Conservation (phyloP, 2,797 vertebrate species). For the Anableps anableps region DNA sequence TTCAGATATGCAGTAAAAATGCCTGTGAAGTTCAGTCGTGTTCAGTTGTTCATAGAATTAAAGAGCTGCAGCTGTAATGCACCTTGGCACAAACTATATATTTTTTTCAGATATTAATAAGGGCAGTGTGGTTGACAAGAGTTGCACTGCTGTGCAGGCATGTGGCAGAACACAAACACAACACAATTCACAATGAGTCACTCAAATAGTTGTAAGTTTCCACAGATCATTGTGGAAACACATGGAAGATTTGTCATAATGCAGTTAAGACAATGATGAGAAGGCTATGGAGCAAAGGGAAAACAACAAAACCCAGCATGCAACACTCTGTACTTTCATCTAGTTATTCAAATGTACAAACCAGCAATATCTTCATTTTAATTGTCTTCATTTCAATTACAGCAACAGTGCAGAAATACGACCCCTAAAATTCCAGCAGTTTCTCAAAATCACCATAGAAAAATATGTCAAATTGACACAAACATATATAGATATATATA, state of each 20-base stretch:
- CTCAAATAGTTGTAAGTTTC: conserved; percentile 53
- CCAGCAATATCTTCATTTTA: conserved; percentile 65
- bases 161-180: conserved; percentile 66
- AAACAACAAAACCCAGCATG: conserved; percentile 69
- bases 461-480: conserved; percentile 76
- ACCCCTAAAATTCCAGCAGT: conserved; percentile 71
- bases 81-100: conserved; percentile 75
- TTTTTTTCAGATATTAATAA: conserved; percentile 45
- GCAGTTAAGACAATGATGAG: conserved; percentile 45
- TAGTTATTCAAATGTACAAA: conserved; percentile 70
- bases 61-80: conserved; percentile 69
- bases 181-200: conserved; percentile 64
- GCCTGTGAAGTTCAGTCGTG: conserved; percentile 50
- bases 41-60: conserved; percentile 51
- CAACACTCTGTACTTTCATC: conserved; percentile 73
- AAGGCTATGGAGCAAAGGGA: conserved; percentile 28
- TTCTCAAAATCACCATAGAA: conserved; percentile 73
- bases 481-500: conserved; percentile 39
- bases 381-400: conserved; percentile 71
- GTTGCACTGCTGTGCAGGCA: conserved; percentile 64
- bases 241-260: conserved; percentile 55
- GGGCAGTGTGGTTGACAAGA: conserved; percentile 74
- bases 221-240: conserved; percentile 44
- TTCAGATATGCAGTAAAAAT: conserved; percentile 71
- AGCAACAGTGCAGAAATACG: conserved; percentile 67